These are phyloP conservation scores for Perithous albicinctus DNA, from an alignment of 2,888 invertebrate genomes.

Conservation along the genomic window DNA sequence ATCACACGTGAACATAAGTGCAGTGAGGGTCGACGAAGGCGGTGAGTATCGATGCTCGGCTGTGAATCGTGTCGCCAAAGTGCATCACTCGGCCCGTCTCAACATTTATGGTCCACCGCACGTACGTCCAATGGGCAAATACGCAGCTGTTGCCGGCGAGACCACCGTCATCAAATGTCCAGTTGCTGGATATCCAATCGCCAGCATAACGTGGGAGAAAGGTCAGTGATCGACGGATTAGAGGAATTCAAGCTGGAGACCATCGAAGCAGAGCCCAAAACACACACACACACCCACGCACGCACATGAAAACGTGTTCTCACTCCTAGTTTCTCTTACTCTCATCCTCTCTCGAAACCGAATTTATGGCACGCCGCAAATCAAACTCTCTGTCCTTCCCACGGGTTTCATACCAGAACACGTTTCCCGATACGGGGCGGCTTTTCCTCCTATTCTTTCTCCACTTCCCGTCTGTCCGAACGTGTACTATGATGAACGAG, in stretches of 20 bases:
- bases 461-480: conserved; percentile 3
- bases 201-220: conserved; percentile 95
- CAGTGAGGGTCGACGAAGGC: conserved; percentile 95
- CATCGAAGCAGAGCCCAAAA: neutral
- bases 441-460: conserved; percentile 24
- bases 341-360: conserved; percentile 13
- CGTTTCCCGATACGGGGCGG: conserved; percentile 32
- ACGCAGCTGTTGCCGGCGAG: conserved; percentile 94
- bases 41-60: conserved; percentile 95
- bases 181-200: conserved; percentile 95
- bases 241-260: neutral
- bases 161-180: conserved; percentile 95
- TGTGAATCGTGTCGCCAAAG: conserved; percentile 92
- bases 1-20: conserved; percentile 95
- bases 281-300: neutral
- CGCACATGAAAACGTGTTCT: too few relatives aligned
- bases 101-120: conserved; percentile 95
- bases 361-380: conserved; percentile 45
- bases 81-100: conserved; percentile 93
- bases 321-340: too few relatives aligned
- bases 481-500: conserved; percentile 21
- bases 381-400: conserved; percentile 31
- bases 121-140: conserved; percentile 95
- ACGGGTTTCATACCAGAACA: conserved; percentile 6
- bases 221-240: conserved; percentile 86